A percentile compares a stretch with the other conserved stretches of the same genome.
phyloP scores from a whole-genome alignment of 64 coral and sea anemone species.

The Platygyra sinensis region DNA sequence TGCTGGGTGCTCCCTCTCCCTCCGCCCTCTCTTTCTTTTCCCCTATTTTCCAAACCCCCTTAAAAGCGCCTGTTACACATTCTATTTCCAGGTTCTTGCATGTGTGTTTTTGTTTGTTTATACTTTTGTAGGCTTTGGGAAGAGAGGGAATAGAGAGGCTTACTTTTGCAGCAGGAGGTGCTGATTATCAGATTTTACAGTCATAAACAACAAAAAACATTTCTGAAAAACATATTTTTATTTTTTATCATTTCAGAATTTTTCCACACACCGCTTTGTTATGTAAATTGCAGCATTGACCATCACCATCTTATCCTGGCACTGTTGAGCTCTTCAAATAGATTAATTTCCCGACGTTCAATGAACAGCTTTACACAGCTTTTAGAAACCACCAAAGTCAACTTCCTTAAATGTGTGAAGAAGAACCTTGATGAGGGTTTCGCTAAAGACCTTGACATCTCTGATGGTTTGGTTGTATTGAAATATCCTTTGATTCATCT shows the following conservation, averaged over 20 bases:
- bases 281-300: neutral
- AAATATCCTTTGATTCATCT: slow-evolving; percentile 16
- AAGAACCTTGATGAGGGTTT: slow-evolving; percentile 3
- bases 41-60: too few relatives aligned
- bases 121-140: too few relatives aligned
- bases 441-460: neutral
- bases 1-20: too few relatives aligned
- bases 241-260: neutral
- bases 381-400: neutral
- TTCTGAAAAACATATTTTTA: neutral
- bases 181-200: too few relatives aligned
- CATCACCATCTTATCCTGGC: slow-evolving; percentile 5
- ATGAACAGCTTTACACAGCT: neutral
- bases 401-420: neutral
- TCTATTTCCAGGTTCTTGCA: too few relatives aligned
- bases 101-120: too few relatives aligned
- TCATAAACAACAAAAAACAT: too few relatives aligned
- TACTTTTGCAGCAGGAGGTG: too few relatives aligned
- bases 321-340: neutral
- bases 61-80: too few relatives aligned
- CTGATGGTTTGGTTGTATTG: slow-evolving; percentile 1
- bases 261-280: slow-evolving; percentile 8
- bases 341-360: neutral
- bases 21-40: too few relatives aligned
- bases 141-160: too few relatives aligned